Evolutionary conservation across 2,888 invertebrate species (phyloP).

Genomic region (Drosophila testacea): DNA sequence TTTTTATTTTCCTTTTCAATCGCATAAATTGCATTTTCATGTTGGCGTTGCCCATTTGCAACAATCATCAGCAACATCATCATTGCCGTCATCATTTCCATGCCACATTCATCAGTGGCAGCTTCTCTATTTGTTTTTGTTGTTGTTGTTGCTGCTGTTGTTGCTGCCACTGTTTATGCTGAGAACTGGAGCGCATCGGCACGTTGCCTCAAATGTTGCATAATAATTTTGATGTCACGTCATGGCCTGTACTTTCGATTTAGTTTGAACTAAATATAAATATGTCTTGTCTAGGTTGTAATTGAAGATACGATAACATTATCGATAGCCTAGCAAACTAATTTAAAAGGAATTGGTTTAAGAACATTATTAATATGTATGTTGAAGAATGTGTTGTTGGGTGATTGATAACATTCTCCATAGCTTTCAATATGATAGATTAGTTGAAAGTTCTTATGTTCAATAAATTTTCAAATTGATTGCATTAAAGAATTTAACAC

Average conservation of each 20-base stretch:
- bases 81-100: constrained; percentile 15
- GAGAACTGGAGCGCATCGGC: constrained; percentile 73
- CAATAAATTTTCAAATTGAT: too few species aligned
- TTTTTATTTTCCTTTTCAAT: constrained; percentile 31
- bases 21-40: constrained; percentile 61
- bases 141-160: constrained; percentile 23
- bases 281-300: background rate
- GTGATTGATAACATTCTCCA: too few species aligned
- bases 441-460: too few species aligned
- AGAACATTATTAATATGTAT: too few species aligned
- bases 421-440: too few species aligned
- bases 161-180: constrained; percentile 27
- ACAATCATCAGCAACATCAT: constrained; percentile 29
- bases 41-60: constrained; percentile 51
- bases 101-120: constrained; percentile 42
- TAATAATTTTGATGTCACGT: constrained; percentile 33
- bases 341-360: too few species aligned
- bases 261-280: constrained; percentile 1
- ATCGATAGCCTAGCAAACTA: background rate
- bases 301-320: background rate
- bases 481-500: too few species aligned
- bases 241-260: constrained; percentile 7
- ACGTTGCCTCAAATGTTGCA: constrained; percentile 70
- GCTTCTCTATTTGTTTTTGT: constrained; percentile 14
- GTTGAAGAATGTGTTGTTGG: too few species aligned